phyloP scores from a whole-genome alignment of 2,113 vertebrate species.

The Quiscalus mexicanus region DNA sequence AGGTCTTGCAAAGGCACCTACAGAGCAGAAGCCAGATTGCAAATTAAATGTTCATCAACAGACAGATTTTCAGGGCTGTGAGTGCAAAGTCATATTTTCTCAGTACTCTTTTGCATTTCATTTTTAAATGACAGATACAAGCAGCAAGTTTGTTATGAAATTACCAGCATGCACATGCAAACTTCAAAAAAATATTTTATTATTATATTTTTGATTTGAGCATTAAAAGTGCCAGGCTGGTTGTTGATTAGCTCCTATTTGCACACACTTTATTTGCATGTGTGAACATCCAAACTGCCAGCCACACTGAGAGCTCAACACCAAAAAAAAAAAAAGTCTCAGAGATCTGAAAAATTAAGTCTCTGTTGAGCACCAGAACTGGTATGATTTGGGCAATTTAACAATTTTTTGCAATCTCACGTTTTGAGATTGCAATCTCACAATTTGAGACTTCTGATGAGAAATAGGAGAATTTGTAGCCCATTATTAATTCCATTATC shows the following conservation, averaged over 20 bases:
- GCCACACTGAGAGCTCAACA: neutral
- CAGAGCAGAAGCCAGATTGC: neutral
- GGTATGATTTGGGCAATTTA: neutral
- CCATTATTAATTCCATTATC: neutral
- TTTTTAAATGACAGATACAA: neutral
- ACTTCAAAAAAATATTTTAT: neutral
- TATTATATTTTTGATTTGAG: neutral
- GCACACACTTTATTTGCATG: neutral
- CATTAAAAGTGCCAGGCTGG: neutral
- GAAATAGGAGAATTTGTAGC: neutral
- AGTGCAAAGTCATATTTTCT: neutral
- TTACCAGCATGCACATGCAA: neutral
- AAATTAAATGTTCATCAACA: neutral
- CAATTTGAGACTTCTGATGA: neutral
- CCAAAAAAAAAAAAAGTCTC: neutral
- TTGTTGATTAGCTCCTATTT: neutral
- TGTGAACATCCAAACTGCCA: neutral
- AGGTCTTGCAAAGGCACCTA: neutral
- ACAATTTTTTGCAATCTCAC: neutral
- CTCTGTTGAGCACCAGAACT: fast-evolving
- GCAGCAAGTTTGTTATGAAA: neutral
- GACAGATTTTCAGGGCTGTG: neutral
- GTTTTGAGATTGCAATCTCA: neutral
- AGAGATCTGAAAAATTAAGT: neutral
- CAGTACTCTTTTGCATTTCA: neutral